Evolutionary conservation across 2,113 vertebrate species (phyloP), one percentile per base, ranked within the genome.

Genomic region (Nothoprocta pentlandii): DNA sequence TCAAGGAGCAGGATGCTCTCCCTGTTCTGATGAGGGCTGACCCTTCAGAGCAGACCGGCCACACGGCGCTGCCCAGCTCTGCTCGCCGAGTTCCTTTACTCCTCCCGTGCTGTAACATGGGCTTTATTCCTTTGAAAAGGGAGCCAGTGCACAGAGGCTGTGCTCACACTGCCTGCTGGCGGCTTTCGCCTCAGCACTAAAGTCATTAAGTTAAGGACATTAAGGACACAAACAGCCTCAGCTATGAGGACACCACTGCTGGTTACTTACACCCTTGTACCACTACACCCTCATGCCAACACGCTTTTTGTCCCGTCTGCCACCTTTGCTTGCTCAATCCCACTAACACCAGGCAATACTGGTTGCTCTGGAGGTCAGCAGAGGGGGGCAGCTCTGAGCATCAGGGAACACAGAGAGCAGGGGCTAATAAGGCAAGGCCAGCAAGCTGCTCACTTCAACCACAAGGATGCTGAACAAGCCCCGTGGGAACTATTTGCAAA

Each of bases 351-450:
- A 30, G 13, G 62, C 46, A 64, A 66, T 59, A 70, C 6, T 0
- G 8, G n/a, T 9, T 76, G 59, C 51, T 74, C 46, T 9, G 1
- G n/a, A 63, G 36, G 76, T 56, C 42, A 16, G 58, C 0, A 0
- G n/a, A 17, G 41, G 8, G 0, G 7, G 49, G 4, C 49, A 49
- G 10, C 21, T 49, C 49, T 23, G 49, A 49, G 49, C 49, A 22
- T 11, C 9, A 49, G 21, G 21, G 21, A 49, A 22, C 0, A 0
- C 30, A 16, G 41, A 7, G 0, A 5, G 75, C 69, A 58, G 75
- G 26, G 12, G 81, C 68, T 76, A 75, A 68, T 47, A 26, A 67
- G 47, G 36, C 85, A 56, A 93, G 80, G 56, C 75, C 80, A 83
- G 42, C 42, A 66, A 84, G 42, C 26, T 56, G 77, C 30, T 39